A percentile compares a stretch with the other conserved stretches of the same genome.
These are phyloP conservation scores for Carassius carassius DNA, from an alignment of 2,113 vertebrate species.

Conservation along the genomic window DNA sequence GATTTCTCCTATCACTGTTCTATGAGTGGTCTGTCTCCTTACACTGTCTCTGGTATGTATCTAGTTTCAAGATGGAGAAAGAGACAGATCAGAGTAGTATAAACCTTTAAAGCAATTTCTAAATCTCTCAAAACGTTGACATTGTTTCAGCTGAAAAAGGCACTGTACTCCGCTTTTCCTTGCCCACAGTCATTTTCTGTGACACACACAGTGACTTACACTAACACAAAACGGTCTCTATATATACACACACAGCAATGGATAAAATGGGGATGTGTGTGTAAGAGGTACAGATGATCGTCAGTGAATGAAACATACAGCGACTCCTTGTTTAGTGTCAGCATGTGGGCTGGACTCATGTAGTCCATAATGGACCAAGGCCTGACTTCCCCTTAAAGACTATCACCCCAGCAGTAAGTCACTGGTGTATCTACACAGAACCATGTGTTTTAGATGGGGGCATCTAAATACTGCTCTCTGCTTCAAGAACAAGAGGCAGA, in stretches of 20 bases:
- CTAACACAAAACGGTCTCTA: neutral
- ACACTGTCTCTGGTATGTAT: neutral
- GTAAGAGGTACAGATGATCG: neutral
- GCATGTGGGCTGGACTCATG: neutral
- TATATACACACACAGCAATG: neutral
- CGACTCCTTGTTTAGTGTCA: neutral
- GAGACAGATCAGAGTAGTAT: neutral
- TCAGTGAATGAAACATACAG: neutral
- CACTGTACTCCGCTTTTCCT: neutral
- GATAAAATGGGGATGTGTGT: neutral
- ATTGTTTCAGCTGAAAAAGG: neutral
- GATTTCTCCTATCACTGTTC: neutral
- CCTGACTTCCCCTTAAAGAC: neutral
- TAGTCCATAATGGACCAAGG: neutral
- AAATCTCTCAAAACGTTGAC: neutral
- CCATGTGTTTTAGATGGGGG: neutral
- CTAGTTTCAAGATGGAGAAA: neutral
- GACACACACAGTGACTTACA: neutral
- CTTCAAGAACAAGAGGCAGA: neutral
- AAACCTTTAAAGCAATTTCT: slow-evolving; percentile 2
- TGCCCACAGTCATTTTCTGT: neutral
- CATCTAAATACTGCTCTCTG: neutral
- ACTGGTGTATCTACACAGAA: neutral
- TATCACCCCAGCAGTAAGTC: neutral
- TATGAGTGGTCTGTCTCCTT: neutral